phyloP scores from a whole-genome alignment of 2,888 invertebrate species.

The Leucophora obtusa region DNA sequence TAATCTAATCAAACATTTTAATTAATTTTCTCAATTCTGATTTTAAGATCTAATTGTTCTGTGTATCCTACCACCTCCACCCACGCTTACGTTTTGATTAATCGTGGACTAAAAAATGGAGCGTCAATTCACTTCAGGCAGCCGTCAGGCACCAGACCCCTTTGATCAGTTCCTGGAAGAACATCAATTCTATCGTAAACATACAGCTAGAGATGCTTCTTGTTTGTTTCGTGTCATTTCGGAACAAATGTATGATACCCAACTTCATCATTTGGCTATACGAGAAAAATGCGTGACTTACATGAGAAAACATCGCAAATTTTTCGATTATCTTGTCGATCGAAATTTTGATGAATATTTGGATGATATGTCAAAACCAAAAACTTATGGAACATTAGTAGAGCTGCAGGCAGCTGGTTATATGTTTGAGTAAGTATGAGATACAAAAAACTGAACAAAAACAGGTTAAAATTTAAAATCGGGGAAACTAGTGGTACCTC shows the following conservation, averaged over 20 bases:
- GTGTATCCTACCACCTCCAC: constrained; percentile 27
- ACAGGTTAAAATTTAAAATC: too few relatives aligned
- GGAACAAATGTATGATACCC: constrained; percentile 86
- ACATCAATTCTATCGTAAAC: constrained; percentile 90
- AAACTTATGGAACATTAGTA: constrained; percentile 84
- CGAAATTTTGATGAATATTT: constrained; percentile 84
- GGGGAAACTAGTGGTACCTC: too few relatives aligned
- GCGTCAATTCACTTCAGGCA: constrained; percentile 77
- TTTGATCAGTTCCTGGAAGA: constrained; percentile 88
- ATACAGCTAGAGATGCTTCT: constrained; percentile 91
- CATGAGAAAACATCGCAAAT: constrained; percentile 83
- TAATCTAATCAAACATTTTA: not conserved
- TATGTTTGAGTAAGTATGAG: constrained; percentile 82
- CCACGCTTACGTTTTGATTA: constrained; percentile 7
- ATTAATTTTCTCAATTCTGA: constrained; percentile 1
- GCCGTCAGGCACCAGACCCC: constrained; percentile 78
- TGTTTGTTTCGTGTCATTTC: constrained; percentile 93
- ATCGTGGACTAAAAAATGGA: constrained; percentile 52
- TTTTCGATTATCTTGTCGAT: constrained; percentile 83
- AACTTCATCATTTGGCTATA: constrained; percentile 87
- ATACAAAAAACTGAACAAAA: not conserved
- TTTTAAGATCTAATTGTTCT: constrained; percentile 45
- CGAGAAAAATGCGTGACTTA: constrained; percentile 86
- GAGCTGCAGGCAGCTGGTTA: constrained; percentile 86
- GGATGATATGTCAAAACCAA: constrained; percentile 84